These are phyloP conservation scores for Darevskia nairensis DNA, from an alignment of 2,797 vertebrate species.

Conservation along the genomic window DNA sequence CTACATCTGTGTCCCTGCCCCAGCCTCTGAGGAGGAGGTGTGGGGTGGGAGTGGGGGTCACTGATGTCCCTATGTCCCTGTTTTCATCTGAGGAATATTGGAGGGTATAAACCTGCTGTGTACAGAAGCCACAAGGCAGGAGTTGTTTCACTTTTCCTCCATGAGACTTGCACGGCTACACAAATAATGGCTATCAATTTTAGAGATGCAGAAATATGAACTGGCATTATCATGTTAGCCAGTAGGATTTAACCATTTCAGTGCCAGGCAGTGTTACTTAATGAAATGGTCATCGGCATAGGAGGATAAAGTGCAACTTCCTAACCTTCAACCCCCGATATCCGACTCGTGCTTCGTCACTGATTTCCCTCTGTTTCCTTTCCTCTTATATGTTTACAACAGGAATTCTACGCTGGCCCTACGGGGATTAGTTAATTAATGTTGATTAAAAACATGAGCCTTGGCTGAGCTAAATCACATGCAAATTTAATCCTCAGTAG, in stretches of 20 bases:
- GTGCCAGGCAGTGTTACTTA: not conserved
- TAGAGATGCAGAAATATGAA: not conserved
- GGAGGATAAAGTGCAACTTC: not conserved
- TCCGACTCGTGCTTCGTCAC: not conserved
- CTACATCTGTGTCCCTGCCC: too few relatives aligned
- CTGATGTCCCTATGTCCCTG: too few relatives aligned
- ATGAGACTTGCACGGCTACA: not conserved
- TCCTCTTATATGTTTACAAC: slow-evolving; percentile 1
- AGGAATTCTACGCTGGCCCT: slow-evolving; percentile 24
- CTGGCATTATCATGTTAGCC: not conserved
- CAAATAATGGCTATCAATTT: not conserved
- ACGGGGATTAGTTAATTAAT: slow-evolving; percentile 48
- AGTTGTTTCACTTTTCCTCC: not conserved
- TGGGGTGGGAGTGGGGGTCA: too few relatives aligned
- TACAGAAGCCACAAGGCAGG: too few relatives aligned
- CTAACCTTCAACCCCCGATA: not conserved
- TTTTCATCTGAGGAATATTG: too few relatives aligned
- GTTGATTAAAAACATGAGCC: slow-evolving; percentile 57
- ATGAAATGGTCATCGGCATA: not conserved
- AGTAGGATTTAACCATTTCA: not conserved
- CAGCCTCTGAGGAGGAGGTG: too few relatives aligned
- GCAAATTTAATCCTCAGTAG: slow-evolving; percentile 59
- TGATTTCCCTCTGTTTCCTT: slow-evolving; percentile 2
- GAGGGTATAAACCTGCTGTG: too few relatives aligned
- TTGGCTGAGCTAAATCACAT: slow-evolving; percentile 52